Evolutionary conservation across 53 echinoderm and acorn worm species (phyloP).

Genomic region (Stichopus horrens): DNA sequence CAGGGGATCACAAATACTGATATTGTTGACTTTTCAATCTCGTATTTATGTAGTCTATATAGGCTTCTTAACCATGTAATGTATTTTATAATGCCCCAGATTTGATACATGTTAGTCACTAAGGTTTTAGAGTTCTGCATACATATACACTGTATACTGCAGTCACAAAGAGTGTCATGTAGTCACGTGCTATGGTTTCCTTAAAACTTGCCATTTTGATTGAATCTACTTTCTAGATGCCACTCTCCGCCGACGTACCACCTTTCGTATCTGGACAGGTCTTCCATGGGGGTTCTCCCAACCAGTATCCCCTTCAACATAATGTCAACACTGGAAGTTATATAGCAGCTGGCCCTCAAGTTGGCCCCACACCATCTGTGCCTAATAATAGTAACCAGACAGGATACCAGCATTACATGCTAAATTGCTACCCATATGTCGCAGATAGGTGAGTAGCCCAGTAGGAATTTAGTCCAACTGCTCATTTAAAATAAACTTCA

Average conservation of each 20-base stretch:
- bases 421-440: constrained; percentile 89
- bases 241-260: constrained; percentile 38
- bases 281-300: constrained; percentile 38
- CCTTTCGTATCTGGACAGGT: constrained; percentile 33
- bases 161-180: no score
- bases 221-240: constrained; percentile 2
- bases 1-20: no score
- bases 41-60: no score
- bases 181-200: no score
- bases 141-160: no score
- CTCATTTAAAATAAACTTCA: background rate
- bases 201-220: no score
- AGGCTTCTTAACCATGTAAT: no score
- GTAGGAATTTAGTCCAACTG: background rate
- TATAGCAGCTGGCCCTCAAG: constrained; percentile 38
- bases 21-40: no score
- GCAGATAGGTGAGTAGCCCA: constrained; percentile 68
- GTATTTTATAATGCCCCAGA: no score
- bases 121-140: no score
- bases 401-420: constrained; percentile 70
- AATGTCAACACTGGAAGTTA: constrained; percentile 46
- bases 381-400: constrained; percentile 50
- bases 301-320: constrained; percentile 41
- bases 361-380: constrained; percentile 25
- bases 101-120: no score